These are phyloP conservation scores for Australoheros scitulus DNA, from an alignment of 2,113 vertebrate genomes.

Conservation along the genomic window DNA sequence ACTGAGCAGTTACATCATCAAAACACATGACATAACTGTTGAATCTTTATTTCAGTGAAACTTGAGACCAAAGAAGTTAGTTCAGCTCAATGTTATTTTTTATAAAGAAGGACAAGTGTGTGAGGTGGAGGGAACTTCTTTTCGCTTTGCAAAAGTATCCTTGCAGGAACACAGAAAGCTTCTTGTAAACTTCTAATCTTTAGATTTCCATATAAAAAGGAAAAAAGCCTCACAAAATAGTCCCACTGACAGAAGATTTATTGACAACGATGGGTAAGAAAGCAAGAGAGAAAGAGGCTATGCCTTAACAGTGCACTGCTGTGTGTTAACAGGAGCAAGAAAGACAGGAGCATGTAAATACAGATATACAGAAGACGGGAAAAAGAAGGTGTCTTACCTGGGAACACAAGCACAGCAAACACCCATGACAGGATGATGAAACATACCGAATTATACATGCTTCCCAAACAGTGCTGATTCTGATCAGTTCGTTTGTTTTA, in stretches of 20 bases:
- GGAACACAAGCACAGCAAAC: slow-evolving; percentile 78
- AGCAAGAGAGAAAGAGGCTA: not conserved
- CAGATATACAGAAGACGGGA: not conserved
- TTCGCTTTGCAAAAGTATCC: not conserved
- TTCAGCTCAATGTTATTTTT: not conserved
- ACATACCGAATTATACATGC: slow-evolving; percentile 79
- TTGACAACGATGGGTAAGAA: not conserved
- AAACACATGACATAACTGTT: not conserved
- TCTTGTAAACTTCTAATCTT: not conserved
- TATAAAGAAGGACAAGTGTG: slow-evolving; percentile 18
- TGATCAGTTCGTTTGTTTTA: slow-evolving; percentile 50
- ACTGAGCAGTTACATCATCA: not conserved
- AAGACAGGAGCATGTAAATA: slow-evolving; percentile 38
- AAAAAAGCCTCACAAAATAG: not conserved
- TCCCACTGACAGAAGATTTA: not conserved
- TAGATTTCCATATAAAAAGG: not conserved
- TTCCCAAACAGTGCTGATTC: slow-evolving; percentile 65
- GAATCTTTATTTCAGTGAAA: not conserved
- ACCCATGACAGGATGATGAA: slow-evolving; percentile 79
- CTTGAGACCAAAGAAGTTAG: not conserved
- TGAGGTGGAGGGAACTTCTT: slow-evolving; percentile 20
- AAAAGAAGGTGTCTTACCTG: slow-evolving; percentile 76
- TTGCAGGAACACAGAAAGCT: not conserved
- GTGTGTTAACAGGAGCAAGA: not conserved
- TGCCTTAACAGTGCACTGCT: slow-evolving; percentile 21